Evolutionary conservation across 1,140 invertebrate species (phyloP).

Genomic region (Rhyzopertha dominica): DNA sequence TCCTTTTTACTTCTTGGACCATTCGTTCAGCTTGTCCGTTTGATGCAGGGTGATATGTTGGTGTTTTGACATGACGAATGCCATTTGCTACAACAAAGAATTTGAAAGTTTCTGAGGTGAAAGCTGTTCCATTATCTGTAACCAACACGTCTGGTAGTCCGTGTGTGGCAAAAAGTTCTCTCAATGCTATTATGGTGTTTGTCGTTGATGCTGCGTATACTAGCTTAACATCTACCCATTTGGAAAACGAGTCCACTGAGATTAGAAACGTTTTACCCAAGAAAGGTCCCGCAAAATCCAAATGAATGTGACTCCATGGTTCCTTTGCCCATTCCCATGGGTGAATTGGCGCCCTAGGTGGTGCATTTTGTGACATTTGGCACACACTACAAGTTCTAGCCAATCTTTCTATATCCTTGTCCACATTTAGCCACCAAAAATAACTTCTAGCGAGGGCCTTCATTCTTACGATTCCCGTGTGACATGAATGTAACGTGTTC

Average conservation of each 20-base stretch:
- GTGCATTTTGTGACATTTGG: slow-evolving; percentile 22
- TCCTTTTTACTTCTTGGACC: no score
- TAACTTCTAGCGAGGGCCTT: slow-evolving; percentile 43
- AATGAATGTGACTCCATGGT: slow-evolving; percentile 41
- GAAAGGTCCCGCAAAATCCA: slow-evolving; percentile 39
- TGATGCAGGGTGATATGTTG: no score
- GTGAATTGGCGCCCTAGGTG: slow-evolving; percentile 25
- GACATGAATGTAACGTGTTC: slow-evolving; percentile 42
- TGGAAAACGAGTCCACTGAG: slow-evolving; percentile 32
- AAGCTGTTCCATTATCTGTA: slow-evolving; percentile 20
- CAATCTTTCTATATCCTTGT: slow-evolving; percentile 23
- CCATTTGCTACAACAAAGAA: slow-evolving; percentile 17
- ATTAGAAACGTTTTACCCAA: slow-evolving; percentile 26
- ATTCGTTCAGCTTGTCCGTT: no score
- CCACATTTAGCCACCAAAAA: slow-evolving; percentile 48
- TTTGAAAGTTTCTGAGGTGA: slow-evolving; percentile 22
- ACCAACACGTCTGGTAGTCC: slow-evolving; percentile 18
- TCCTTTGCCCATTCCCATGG: slow-evolving; percentile 39
- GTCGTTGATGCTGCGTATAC: slow-evolving; percentile 20
- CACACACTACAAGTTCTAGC: slow-evolving; percentile 27
- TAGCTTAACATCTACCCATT: slow-evolving; percentile 32
- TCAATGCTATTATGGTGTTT: slow-evolving; percentile 16
- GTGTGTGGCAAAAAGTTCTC: slow-evolving; percentile 17
- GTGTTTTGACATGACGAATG: no score
- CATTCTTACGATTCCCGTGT: slow-evolving; percentile 47